phyloP scores from a whole-genome alignment of 1,140 invertebrate species.

The Drosophila parabipectinata region DNA sequence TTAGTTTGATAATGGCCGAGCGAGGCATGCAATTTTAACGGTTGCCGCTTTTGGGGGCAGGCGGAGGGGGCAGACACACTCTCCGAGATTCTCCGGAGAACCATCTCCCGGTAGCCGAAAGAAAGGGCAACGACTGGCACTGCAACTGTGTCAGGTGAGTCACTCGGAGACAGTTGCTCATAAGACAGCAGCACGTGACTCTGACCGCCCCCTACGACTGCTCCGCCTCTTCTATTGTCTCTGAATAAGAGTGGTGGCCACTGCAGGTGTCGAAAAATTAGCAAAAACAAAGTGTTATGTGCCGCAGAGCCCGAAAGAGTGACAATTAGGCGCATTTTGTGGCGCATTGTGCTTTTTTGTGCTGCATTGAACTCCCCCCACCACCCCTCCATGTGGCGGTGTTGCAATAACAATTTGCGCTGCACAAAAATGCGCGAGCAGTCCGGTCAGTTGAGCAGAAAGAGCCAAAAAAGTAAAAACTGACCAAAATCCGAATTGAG shows the following conservation, averaged over 20 bases:
- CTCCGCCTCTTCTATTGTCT: conserved; percentile 18
- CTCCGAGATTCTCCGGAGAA: conserved; percentile 8
- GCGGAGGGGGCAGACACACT: conserved; percentile 29
- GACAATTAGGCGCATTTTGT: conserved; percentile 80
- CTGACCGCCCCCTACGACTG: background rate
- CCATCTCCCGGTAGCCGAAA: conserved; percentile 19
- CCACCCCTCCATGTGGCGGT: conserved; percentile 43
- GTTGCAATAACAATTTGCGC: conserved; percentile 81
- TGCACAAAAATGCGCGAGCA: conserved; percentile 68
- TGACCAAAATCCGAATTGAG: conserved; percentile 33
- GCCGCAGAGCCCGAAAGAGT: conserved; percentile 58
- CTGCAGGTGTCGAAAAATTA: conserved; percentile 68
- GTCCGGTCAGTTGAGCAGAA: conserved; percentile 28
- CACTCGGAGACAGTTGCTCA: conserved; percentile 27
- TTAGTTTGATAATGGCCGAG: conserved; percentile 75
- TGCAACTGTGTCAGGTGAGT: conserved; percentile 49
- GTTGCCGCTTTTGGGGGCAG: conserved; percentile 28
- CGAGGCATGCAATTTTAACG: conserved; percentile 77
- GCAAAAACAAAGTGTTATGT: conserved; percentile 79
- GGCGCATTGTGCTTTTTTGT: conserved; percentile 39
- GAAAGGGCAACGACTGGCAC: conserved; percentile 48
- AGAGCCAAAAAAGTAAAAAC: conserved; percentile 10
- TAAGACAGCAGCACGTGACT: conserved; percentile 30
- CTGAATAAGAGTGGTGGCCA: conserved; percentile 40
- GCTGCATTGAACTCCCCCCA: conserved; percentile 68